Base-by-base conservation (phyloP, 2,888 invertebrate genomes). In the Eupithecia dodoneata region DNA sequence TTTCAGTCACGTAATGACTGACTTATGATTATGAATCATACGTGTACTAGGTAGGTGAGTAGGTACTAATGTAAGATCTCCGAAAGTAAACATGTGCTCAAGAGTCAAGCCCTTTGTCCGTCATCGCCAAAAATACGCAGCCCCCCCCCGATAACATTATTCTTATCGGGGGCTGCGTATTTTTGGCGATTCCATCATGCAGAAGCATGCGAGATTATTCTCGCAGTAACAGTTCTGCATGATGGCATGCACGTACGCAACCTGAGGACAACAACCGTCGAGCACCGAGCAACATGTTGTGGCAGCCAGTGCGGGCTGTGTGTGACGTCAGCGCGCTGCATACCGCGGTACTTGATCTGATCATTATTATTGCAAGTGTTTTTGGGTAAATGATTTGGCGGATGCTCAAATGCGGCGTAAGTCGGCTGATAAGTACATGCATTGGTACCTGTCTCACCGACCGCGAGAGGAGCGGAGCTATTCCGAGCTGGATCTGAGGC, bases 261-360 rank as follows among this genome's bases (percentile, higher is more conserved):
- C 30, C 30, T 30, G 30, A 30, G 30, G 30, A 30, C 30, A 30
- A 63, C 77, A 59, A 15, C 30, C 52, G 55, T 12, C 41, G 44
- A 15, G 52, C 18, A 47, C 52, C 45, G 59, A 67, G 69, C 71
- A n/a, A 44, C 41, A 74, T 79, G 74, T 82, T 80, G 76, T 81
- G 81, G 78, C 80, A 79, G 76, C 75, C 76, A 69, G 15, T n/a
- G 15, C 1, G n/a, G n/a, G n/a, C n/a, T n/a, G n/a, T 52, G 76
- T n/a, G n/a, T 55, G 79, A 77, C 79, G 80, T 76, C 75, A 73
- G 52, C 52, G 41, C 41, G 42, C 65, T 42, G 44, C 47, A 49
- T 41, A 59, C 52, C 67, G 65, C n/a, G 65, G 52, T 72, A 63
- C 45, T 72, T 30, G 74, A 75, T 12, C 12, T 41, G 47, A 44